phyloP scores from a whole-genome alignment of 2,797 vertebrate species.

The Notamacropus eugenii region DNA sequence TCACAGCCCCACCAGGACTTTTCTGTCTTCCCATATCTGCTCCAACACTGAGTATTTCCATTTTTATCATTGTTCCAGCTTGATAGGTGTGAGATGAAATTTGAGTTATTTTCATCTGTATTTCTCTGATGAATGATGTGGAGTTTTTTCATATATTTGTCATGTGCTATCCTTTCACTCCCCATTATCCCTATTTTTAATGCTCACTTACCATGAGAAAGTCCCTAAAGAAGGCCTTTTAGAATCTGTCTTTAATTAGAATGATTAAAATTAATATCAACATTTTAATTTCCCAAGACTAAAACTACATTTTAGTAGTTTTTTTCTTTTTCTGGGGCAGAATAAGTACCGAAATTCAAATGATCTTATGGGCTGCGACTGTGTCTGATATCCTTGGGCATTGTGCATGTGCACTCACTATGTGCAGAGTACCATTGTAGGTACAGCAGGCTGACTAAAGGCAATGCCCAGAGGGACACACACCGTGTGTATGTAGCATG shows the following conservation, averaged over 20 bases:
- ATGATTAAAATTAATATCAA: not conserved
- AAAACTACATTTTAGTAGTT: not conserved
- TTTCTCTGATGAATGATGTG: not conserved
- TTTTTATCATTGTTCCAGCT: not conserved
- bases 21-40: not conserved
- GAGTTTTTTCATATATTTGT: not conserved
- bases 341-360: not conserved
- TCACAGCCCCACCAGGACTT: not conserved
- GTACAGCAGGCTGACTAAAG: not conserved
- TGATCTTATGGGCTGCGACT: not conserved
- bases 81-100: not conserved
- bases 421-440: not conserved
- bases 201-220: not conserved
- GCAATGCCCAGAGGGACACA: not conserved
- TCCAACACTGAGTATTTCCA: not conserved
- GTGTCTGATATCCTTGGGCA: not conserved
- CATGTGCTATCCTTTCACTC: not conserved
- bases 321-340: not conserved
- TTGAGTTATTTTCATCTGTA: not conserved
- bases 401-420: not conserved
- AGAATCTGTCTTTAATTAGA: not conserved
- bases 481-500: not conserved
- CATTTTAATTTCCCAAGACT: not conserved
- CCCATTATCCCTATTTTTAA: not conserved
- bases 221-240: not conserved